Evolutionary conservation across 1,140 invertebrate genomes (phyloP).

Genomic region (Bradynema listronoti): DNA sequence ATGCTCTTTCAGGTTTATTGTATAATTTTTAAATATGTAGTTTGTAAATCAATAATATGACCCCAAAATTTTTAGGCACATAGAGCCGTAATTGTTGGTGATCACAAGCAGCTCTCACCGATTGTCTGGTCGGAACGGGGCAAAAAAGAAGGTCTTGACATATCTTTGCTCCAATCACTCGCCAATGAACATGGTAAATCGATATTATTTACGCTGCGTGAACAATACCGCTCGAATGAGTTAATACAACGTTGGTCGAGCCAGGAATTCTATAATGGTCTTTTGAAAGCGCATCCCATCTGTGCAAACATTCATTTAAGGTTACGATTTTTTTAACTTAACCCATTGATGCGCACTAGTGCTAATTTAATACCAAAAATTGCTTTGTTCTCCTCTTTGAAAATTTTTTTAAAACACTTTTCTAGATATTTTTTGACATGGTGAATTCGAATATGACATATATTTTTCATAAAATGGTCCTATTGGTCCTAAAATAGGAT

Average conservation of each 20-base stretch:
- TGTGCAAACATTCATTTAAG: slow-evolving; percentile 2
- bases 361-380: no score
- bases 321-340: no score
- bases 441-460: no score
- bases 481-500: no score
- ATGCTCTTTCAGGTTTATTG: slow-evolving; percentile 6
- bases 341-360: no score
- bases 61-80: no score
- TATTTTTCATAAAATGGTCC: no score
- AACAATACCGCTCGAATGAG: slow-evolving; percentile 3
- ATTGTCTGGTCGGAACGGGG: background rate
- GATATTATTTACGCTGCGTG: background rate
- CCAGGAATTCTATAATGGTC: slow-evolving; percentile 2
- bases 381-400: no score
- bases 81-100: background rate
- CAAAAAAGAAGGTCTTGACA: background rate
- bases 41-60: background rate
- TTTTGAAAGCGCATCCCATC: background rate
- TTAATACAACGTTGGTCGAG: slow-evolving; percentile 8
- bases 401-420: no score
- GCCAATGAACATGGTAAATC: background rate
- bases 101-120: slow-evolving; percentile 3
- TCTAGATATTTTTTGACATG: no score
- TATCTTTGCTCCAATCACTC: slow-evolving; percentile 1
- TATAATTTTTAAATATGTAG: background rate